Conservation (phyloP, 30 jellyfish, hydroid and myxozoan species). For the Turritopsis dohrnii region DNA sequence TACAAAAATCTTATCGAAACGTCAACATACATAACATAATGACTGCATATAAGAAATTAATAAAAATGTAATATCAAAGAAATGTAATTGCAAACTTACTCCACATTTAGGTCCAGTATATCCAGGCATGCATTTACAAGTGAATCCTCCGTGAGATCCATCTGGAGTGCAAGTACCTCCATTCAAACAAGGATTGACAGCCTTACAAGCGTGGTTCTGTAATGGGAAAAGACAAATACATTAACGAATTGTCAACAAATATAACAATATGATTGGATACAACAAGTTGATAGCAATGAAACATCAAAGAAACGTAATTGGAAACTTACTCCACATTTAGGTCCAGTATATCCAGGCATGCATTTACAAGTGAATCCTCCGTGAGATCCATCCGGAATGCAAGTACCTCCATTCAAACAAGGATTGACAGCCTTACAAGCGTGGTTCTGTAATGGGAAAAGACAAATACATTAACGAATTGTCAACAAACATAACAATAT, state of each 20-base stretch:
- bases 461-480: no score
- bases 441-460: no score
- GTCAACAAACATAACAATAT: no score
- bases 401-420: slow-evolving; percentile 56
- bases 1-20: no score
- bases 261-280: no score
- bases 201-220: slow-evolving; percentile 10
- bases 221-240: no score
- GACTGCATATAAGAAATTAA: no score
- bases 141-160: slow-evolving; percentile 18
- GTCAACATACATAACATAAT: no score
- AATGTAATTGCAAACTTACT: not conserved
- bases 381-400: slow-evolving; percentile 59
- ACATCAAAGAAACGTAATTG: not conserved
- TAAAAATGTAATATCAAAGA: no score
- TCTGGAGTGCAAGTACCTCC: slow-evolving; percentile 2
- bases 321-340: not conserved
- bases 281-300: no score
- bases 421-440: slow-evolving; percentile 52
- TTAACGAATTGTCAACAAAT: no score
- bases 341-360: slow-evolving; percentile 46
- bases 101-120: slow-evolving; percentile 53
- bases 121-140: slow-evolving; percentile 73
- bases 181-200: slow-evolving; percentile 11
- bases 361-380: slow-evolving; percentile 58